Conservation (phyloP, 2,797 vertebrate species). For the Chiroxiphia lanceolata region DNA sequence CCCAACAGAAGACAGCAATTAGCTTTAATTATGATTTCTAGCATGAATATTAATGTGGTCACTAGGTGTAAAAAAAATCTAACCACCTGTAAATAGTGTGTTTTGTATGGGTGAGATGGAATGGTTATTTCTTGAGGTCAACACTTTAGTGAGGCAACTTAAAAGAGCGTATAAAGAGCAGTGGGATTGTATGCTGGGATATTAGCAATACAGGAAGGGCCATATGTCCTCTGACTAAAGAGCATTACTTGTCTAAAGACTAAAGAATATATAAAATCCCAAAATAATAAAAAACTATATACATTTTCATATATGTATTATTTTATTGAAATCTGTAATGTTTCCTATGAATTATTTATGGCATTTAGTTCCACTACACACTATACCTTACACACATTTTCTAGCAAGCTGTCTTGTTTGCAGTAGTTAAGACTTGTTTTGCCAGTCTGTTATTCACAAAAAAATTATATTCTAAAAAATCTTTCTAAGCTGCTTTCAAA, state of each 20-base stretch:
- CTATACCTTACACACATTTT: not conserved
- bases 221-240: not conserved
- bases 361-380: not conserved
- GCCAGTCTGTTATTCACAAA: not conserved
- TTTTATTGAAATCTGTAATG: not conserved
- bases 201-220: not conserved
- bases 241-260: not conserved
- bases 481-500: not conserved
- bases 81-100: not conserved
- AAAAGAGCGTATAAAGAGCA: not conserved
- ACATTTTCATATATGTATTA: not conserved
- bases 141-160: not conserved
- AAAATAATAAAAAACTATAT: not conserved
- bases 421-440: not conserved
- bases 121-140: not conserved
- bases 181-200: not conserved
- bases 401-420: not conserved
- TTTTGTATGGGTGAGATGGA: not conserved
- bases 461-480: not conserved
- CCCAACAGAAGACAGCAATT: not conserved
- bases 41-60: not conserved
- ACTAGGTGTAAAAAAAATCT: not conserved
- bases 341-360: not conserved
- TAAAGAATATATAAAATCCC: not conserved
- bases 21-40: not conserved